These are phyloP conservation scores for Empis livida DNA, from an alignment of 2,888 invertebrate genomes.

Conservation along the genomic window DNA sequence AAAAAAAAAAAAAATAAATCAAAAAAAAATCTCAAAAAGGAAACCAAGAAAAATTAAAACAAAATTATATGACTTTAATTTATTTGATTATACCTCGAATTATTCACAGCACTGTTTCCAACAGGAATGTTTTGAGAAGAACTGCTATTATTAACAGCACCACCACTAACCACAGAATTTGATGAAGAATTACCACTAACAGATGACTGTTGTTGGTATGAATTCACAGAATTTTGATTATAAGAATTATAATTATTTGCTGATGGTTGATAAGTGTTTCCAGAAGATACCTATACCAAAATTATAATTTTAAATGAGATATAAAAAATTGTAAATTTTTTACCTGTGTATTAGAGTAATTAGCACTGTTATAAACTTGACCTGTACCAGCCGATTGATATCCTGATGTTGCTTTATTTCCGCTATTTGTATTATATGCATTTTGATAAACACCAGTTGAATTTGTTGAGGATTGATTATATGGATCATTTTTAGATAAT, in stretches of 20 bases:
- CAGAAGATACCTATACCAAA: constrained; percentile 23
- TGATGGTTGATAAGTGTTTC: constrained; percentile 32
- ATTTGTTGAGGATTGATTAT: constrained; percentile 27
- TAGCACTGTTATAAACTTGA: constrained; percentile 30
- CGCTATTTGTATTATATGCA: constrained; percentile 26
- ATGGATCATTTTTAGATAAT: constrained; percentile 33
- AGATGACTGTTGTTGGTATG: constrained; percentile 30
- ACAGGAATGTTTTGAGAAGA: constrained; percentile 36
- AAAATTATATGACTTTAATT: background rate
- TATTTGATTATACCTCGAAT: constrained; percentile 25
- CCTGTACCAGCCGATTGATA: constrained; percentile 29
- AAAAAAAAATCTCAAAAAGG: constrained; percentile 1
- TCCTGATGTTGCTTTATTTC: constrained; percentile 24
- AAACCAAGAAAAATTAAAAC: constrained; percentile 1
- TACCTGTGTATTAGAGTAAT: constrained; percentile 32
- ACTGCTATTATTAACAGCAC: constrained; percentile 22
- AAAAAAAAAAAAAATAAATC: constrained; percentile 1
- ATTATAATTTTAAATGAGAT: background rate
- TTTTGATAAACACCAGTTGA: constrained; percentile 27
- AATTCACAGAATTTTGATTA: constrained; percentile 33
- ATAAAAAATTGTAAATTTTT: background rate
- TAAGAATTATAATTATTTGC: constrained; percentile 30
- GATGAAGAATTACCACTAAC: constrained; percentile 9
- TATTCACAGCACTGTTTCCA: constrained; percentile 29
- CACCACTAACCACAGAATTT: constrained; percentile 14